A percentile compares a stretch with the other conserved stretches of the same genome.
These are phyloP conservation scores for Ctenopoma multispine DNA, from an alignment of 2,797 vertebrate genomes.

Conservation along the genomic window DNA sequence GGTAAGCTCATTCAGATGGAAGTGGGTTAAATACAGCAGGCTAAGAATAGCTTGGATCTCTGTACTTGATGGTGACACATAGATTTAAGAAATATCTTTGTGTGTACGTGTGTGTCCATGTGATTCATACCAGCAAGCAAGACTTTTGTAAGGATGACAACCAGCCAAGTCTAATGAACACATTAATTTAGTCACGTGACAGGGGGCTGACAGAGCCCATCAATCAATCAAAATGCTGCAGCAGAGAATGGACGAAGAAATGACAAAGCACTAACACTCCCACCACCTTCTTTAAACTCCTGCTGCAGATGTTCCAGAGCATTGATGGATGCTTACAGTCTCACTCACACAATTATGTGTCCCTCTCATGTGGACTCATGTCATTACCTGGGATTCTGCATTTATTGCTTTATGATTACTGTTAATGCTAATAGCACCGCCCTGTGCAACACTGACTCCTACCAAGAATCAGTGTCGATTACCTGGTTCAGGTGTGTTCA, in stretches of 20 bases:
- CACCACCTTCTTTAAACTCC: neutral
- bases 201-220: neutral
- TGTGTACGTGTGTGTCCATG: neutral
- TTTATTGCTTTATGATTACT: neutral
- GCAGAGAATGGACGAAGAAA: constrained; percentile 6
- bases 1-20: constrained; percentile 41
- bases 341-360: no score
- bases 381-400: neutral
- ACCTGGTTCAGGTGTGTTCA: no score
- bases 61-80: constrained; percentile 27
- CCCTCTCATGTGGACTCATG: neutral
- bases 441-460: neutral
- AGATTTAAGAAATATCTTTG: constrained; percentile 24
- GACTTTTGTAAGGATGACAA: constrained; percentile 31
- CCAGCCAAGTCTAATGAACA: constrained; percentile 38
- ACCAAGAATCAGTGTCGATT: no score
- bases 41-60: constrained; percentile 51
- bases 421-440: neutral
- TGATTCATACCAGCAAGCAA: constrained; percentile 31
- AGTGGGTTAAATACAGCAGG: constrained; percentile 50
- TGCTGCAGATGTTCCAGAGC: neutral
- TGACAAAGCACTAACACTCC: constrained; percentile 25
- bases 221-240: constrained; percentile 30
- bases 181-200: constrained; percentile 45
- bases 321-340: neutral